Percentiles rank a stretch among this genome's conserved stretches.
Evolutionary conservation across 92 coral and sea anemone genomes (phyloP).

Genomic region (Parazoanthus swiftii): DNA sequence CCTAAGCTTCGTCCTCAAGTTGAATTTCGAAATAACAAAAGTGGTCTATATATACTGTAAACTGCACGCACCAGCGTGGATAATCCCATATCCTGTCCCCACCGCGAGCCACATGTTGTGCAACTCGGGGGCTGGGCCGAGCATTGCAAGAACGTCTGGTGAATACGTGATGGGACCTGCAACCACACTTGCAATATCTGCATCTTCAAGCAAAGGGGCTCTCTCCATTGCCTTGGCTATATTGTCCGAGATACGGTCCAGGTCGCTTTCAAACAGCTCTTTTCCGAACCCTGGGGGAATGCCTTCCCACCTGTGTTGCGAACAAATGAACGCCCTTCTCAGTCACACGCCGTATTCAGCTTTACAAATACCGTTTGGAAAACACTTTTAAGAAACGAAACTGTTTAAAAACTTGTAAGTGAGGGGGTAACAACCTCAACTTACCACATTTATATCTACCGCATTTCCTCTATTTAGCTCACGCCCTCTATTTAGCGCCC

Average conservation of each 20-base stretch:
- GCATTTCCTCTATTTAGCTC: too few relatives aligned
- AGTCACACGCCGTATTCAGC: neutral
- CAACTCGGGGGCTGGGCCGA: conserved; percentile 90
- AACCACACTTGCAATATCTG: conserved; percentile 95
- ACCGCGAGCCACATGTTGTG: conserved; percentile 97
- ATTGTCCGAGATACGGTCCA: conserved; percentile 86
- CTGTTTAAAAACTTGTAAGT: too few relatives aligned
- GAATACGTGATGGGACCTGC: conserved; percentile 97
- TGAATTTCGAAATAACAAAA: too few relatives aligned
- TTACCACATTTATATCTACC: too few relatives aligned
- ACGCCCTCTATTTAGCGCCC: too few relatives aligned
- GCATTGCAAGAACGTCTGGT: conserved; percentile 79
- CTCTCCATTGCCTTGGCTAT: conserved; percentile 83
- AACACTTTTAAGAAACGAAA: too few relatives aligned
- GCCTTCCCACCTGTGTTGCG: conserved; percentile 89
- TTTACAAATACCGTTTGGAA: too few relatives aligned
- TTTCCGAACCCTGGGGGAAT: conserved; percentile 95
- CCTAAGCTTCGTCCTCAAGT: too few relatives aligned
- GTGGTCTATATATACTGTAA: neutral
- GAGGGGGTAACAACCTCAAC: too few relatives aligned
- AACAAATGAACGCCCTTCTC: neutral
- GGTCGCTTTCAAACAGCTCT: conserved; percentile 93
- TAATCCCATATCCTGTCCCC: conserved; percentile 92
- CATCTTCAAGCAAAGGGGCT: conserved; percentile 77
- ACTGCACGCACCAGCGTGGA: conserved; percentile 78